Percentiles rank a stretch among this genome's conserved stretches.
Conservation (phyloP, 2,113 vertebrate genomes). For the Phyllopteryx taeniolatus region DNA sequence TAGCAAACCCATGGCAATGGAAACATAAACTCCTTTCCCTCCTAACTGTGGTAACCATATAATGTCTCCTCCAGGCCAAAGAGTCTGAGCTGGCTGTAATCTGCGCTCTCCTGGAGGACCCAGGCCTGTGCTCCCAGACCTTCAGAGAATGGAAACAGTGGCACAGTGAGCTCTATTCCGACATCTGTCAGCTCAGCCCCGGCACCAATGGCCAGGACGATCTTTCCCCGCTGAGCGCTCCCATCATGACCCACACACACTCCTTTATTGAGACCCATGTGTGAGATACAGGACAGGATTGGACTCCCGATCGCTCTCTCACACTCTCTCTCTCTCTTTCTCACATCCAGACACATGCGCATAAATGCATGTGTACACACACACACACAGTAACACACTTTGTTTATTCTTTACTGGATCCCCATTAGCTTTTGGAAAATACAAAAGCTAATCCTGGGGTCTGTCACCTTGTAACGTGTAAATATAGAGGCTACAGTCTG, state of each 20-base stretch:
- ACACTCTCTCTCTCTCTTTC: conserved; percentile 34
- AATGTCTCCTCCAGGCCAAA: conserved; percentile 74
- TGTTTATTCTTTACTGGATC: conserved; percentile 38
- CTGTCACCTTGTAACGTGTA: conserved; percentile 67
- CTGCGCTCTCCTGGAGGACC: conserved; percentile 82
- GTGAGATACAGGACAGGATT: conserved; percentile 72
- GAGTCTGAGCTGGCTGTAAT: conserved; percentile 82
- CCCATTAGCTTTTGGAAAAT: no score
- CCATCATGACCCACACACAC: conserved; percentile 85
- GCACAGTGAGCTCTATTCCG: conserved; percentile 87
- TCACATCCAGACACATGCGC: conserved; percentile 9
- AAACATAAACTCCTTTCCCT: background rate
- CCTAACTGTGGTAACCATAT: background rate
- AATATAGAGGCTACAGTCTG: conserved; percentile 73
- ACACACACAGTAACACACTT: conserved; percentile 58
- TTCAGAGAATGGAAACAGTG: conserved; percentile 88
- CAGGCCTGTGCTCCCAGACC: conserved; percentile 82
- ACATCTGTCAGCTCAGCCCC: conserved; percentile 82
- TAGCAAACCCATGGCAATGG: background rate
- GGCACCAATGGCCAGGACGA: conserved; percentile 80
- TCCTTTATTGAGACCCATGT: conserved; percentile 90
- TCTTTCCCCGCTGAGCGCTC: conserved; percentile 73
- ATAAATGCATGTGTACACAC: conserved; percentile 21
- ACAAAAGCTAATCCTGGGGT: no score
- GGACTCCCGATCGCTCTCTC: conserved; percentile 10